These are phyloP conservation scores for Hemichromis elongatus DNA, from an alignment of 2,113 vertebrate genomes.

Conservation along the genomic window DNA sequence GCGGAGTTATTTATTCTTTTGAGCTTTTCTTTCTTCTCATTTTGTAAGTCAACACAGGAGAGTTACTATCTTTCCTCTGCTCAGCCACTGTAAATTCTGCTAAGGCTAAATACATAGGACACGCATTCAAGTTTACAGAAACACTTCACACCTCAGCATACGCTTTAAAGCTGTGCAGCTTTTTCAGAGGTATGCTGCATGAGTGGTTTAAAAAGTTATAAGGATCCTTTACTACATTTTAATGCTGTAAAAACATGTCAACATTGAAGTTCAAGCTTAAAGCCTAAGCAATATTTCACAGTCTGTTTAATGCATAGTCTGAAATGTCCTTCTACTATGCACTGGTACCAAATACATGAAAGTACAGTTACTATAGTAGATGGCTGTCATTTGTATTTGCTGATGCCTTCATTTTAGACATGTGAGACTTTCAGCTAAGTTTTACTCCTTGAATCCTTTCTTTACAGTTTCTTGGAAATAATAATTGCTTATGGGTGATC, in stretches of 20 bases:
- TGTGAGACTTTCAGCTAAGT: not conserved
- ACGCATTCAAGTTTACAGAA: not conserved
- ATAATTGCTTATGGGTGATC: not conserved
- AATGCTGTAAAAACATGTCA: not conserved
- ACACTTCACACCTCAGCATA: not conserved
- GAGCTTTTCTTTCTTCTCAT: conserved; percentile 32
- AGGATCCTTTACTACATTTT: not conserved
- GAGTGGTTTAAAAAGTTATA: not conserved
- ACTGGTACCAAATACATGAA: not conserved
- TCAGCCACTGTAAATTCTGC: not conserved
- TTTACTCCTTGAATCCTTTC: too few species aligned
- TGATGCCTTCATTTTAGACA: not conserved
- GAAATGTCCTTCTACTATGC: not conserved
- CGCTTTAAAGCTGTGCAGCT: not conserved
- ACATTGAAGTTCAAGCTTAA: not conserved
- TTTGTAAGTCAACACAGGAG: conserved; percentile 12
- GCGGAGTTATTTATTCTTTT: conserved; percentile 65
- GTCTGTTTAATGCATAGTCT: not conserved
- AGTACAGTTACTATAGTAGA: not conserved
- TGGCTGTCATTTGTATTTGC: not conserved
- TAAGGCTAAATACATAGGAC: not conserved
- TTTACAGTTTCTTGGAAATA: not conserved
- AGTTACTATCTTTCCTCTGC: not conserved
- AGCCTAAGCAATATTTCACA: not conserved
- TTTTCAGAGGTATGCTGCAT: not conserved